Percentiles rank a stretch among this genome's conserved stretches.
Conservation (phyloP, 2,113 vertebrate genomes). For the Chamaea fasciata region DNA sequence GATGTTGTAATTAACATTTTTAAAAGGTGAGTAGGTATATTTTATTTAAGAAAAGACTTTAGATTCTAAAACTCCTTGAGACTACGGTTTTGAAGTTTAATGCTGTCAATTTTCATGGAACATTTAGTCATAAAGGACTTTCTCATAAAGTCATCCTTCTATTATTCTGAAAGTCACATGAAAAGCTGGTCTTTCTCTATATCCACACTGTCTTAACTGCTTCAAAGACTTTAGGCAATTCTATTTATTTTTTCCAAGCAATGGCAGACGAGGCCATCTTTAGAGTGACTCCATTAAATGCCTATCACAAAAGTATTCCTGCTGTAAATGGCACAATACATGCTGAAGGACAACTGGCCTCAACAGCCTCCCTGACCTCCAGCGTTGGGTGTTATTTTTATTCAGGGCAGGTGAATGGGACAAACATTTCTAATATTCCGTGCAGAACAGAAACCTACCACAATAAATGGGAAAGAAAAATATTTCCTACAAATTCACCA, state of each 20-base stretch:
- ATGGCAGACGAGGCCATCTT: background rate
- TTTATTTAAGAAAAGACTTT: background rate
- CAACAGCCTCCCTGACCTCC: background rate
- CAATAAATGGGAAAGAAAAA: background rate
- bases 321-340: background rate
- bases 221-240: background rate
- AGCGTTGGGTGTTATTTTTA: background rate
- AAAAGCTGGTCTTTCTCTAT: background rate
- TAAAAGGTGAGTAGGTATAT: background rate
- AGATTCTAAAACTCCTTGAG: background rate
- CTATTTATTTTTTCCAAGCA: background rate
- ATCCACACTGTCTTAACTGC: background rate
- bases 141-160: background rate
- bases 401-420: background rate
- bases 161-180: background rate
- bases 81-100: background rate
- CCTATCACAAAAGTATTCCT: background rate
- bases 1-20: background rate
- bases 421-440: background rate
- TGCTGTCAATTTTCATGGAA: constrained; percentile 4
- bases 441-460: background rate
- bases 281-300: background rate
- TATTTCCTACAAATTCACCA: background rate
- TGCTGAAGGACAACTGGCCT: fast-evolving
- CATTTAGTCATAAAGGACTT: constrained; percentile 16